These are phyloP conservation scores for Tragulus kanchil DNA, from an alignment of 2,113 vertebrate species.

Conservation along the genomic window DNA sequence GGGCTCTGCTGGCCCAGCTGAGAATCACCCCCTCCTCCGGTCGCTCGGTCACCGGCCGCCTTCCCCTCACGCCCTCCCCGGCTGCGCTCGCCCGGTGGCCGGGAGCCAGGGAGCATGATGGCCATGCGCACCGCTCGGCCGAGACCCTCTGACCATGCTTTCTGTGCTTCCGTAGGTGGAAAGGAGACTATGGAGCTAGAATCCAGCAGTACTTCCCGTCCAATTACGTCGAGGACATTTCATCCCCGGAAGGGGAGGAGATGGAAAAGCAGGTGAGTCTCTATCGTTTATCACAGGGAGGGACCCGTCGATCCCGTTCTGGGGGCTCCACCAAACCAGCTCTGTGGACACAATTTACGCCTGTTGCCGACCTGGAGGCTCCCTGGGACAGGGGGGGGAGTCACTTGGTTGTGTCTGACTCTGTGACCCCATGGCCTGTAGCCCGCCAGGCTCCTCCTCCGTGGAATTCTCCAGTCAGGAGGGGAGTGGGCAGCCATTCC, in stretches of 20 bases:
- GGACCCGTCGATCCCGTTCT: accelerated
- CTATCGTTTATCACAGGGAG: accelerated
- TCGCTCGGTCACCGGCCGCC: neutral
- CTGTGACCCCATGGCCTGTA: no score
- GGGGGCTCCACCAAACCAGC: neutral
- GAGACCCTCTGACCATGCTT: neutral
- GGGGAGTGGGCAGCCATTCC: no score
- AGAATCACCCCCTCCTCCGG: slow-evolving; percentile 25
- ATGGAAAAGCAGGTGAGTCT: slow-evolving; percentile 88
- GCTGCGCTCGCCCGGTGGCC: neutral
- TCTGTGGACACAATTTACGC: accelerated
- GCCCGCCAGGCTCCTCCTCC: no score
- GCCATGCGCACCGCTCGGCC: accelerated
- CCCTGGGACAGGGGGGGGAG: no score
- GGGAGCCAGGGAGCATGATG: accelerated
- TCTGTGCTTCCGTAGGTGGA: slow-evolving; percentile 91
- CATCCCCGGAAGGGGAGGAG: slow-evolving; percentile 83
- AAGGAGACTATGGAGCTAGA: slow-evolving; percentile 95
- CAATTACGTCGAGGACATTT: slow-evolving; percentile 96
- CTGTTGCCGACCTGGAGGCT: no score
- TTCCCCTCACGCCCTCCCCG: neutral
- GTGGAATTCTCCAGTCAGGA: no score
- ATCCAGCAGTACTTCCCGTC: slow-evolving; percentile 96
- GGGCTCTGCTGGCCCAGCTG: slow-evolving; percentile 53
- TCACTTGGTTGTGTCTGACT: no score